Percentiles rank a stretch among this genome's conserved stretches.
Conservation (phyloP, 2,113 vertebrate species). For the Strix uralensis region DNA sequence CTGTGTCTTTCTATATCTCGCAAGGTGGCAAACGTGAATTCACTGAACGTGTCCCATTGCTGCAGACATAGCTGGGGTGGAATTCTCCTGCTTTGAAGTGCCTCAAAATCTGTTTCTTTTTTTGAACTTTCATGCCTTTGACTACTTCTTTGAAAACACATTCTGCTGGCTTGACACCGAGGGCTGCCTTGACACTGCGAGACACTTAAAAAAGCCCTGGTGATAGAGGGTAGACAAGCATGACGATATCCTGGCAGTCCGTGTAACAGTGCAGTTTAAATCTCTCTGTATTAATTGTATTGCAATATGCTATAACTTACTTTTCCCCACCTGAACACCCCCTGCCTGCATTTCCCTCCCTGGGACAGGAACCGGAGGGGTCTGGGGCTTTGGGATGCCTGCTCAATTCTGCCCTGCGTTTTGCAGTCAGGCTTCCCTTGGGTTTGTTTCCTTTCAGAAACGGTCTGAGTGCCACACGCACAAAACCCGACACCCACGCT, state of each 20-base stretch:
- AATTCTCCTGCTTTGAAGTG: neutral
- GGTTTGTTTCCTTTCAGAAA: neutral
- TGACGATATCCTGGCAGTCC: neutral
- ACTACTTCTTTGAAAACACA: neutral
- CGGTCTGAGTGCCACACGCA: neutral
- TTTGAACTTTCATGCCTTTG: neutral
- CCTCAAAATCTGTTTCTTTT: neutral
- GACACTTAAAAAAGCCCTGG: neutral
- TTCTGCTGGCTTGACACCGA: neutral
- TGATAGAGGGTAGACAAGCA: neutral
- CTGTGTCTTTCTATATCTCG: neutral
- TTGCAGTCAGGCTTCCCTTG: neutral
- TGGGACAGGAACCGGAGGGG: neutral
- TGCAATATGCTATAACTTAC: neutral
- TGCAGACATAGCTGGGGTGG: neutral
- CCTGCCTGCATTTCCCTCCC: neutral
- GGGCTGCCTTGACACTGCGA: neutral
- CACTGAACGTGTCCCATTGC: neutral
- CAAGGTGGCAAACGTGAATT: neutral
- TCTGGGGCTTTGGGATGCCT: neutral
- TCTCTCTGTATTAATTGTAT: neutral
- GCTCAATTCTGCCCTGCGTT: neutral
- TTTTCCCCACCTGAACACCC: neutral
- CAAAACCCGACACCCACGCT: neutral
- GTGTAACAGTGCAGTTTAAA: neutral